Percentiles rank a stretch among this genome's conserved stretches.
phyloP scores from a whole-genome alignment of 2,113 vertebrate species.

The Rhinoderma darwinii region DNA sequence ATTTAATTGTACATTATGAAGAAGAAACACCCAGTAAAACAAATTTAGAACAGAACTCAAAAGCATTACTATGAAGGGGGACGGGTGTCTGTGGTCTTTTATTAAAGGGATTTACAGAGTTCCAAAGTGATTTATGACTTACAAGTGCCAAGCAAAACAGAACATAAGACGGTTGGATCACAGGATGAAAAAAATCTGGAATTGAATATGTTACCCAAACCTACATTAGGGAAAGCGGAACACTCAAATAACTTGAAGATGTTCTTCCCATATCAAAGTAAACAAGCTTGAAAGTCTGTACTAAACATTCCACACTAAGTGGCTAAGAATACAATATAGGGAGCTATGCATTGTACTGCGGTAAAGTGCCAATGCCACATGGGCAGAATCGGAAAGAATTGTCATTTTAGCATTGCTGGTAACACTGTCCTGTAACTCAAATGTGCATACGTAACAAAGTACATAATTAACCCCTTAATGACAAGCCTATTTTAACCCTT shows the following conservation, averaged over 20 bases:
- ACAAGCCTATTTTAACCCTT: no score
- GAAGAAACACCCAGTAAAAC: not conserved
- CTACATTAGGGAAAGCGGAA: conserved; percentile 17
- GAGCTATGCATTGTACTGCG: not conserved
- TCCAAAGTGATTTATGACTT: conserved; percentile 47
- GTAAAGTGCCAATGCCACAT: not conserved
- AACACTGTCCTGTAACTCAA: not conserved
- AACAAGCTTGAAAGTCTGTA: not conserved
- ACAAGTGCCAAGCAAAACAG: conserved; percentile 46
- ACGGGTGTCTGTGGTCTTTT: conserved; percentile 34
- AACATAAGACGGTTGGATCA: conserved; percentile 30
- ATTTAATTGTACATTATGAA: not conserved
- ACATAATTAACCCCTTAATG: no score
- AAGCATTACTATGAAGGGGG: conserved; percentile 36
- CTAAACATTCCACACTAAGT: conserved; percentile 7
- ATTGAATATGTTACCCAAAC: conserved; percentile 22
- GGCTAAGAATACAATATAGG: conserved; percentile 18
- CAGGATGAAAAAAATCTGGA: conserved; percentile 19
- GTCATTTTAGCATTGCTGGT: not conserved
- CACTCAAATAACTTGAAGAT: conserved; percentile 18
- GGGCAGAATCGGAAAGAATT: not conserved
- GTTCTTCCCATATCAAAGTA: conserved; percentile 18
- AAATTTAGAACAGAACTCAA: conserved; percentile 38
- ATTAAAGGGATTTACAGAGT: conserved; percentile 45
- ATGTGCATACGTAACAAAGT: not conserved